phyloP scores from a whole-genome alignment of 1,140 invertebrate species.

The Phocides pigmalion region DNA sequence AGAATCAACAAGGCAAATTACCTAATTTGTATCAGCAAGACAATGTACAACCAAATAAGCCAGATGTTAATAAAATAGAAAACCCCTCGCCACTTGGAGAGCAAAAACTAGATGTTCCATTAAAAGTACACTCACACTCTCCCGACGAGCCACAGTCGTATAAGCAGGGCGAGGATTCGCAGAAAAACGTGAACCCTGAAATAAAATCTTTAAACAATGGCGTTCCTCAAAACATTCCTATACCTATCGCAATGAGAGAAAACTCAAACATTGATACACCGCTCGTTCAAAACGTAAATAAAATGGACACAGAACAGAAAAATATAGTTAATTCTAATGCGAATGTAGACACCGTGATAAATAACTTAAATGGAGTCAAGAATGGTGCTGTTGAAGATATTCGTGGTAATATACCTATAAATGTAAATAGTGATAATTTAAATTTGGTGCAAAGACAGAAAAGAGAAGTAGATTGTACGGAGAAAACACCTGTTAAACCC shows the following conservation, averaged over 20 bases:
- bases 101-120: slow-evolving; percentile 19
- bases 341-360: neutral
- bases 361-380: slow-evolving; percentile 33
- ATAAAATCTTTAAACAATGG: slow-evolving; percentile 35
- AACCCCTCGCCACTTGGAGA: slow-evolving; percentile 21
- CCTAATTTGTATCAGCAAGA: neutral
- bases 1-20: slow-evolving; percentile 1
- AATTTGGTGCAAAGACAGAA: slow-evolving; percentile 54
- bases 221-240: slow-evolving; percentile 41
- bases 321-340: slow-evolving; percentile 25
- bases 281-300: slow-evolving; percentile 17
- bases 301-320: slow-evolving; percentile 10
- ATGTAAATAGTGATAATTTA: slow-evolving; percentile 26
- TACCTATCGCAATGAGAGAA: slow-evolving; percentile 48
- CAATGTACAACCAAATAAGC: slow-evolving; percentile 19
- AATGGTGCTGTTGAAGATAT: slow-evolving; percentile 36
- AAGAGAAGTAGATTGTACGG: slow-evolving; percentile 71
- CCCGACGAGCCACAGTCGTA: slow-evolving; percentile 74
- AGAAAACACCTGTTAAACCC: slow-evolving; percentile 52
- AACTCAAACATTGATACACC: slow-evolving; percentile 24
- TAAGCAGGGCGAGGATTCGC: slow-evolving; percentile 62
- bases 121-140: slow-evolving; percentile 58
- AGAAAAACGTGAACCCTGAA: slow-evolving; percentile 34
- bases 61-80: slow-evolving; percentile 26
- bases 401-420: slow-evolving; percentile 15